Conservation (phyloP, 2,113 vertebrate species). For the Heliornis fulica region DNA sequence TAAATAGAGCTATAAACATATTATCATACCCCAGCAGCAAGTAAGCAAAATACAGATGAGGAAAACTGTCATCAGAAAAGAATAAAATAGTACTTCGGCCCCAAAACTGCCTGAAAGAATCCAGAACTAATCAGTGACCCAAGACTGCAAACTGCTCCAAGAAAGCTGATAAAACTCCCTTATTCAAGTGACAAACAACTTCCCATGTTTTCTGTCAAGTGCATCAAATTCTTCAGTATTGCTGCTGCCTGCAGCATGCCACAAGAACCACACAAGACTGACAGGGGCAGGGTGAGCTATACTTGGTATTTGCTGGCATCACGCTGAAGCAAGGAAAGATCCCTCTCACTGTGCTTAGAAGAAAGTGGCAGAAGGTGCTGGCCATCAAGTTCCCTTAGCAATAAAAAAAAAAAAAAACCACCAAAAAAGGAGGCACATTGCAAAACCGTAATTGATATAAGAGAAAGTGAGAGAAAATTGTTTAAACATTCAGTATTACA, state of each 20-base stretch:
- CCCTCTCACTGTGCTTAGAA: rapidly evolving
- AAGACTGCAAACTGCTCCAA: neutral
- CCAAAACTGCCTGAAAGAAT: neutral
- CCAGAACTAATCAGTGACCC: neutral
- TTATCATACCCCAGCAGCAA: neutral
- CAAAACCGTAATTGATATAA: neutral
- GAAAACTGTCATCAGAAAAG: neutral
- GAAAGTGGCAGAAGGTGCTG: neutral
- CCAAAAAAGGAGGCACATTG: neutral
- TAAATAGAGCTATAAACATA: neutral
- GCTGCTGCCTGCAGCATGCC: neutral
- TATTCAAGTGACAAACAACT: neutral
- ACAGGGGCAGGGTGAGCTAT: neutral
- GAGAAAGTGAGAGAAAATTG: neutral
- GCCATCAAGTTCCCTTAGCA: neutral
- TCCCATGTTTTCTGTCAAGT: neutral
- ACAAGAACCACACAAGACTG: neutral
- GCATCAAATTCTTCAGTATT: neutral
- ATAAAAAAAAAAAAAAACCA: neutral
- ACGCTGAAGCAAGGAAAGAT: neutral
- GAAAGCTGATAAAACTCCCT: neutral
- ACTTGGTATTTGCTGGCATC: neutral
- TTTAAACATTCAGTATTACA: neutral
- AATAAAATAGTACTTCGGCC: neutral
- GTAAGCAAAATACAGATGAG: neutral